These are phyloP conservation scores for Elanoides forficatus DNA, from an alignment of 2,113 vertebrate genomes.

Conservation along the genomic window DNA sequence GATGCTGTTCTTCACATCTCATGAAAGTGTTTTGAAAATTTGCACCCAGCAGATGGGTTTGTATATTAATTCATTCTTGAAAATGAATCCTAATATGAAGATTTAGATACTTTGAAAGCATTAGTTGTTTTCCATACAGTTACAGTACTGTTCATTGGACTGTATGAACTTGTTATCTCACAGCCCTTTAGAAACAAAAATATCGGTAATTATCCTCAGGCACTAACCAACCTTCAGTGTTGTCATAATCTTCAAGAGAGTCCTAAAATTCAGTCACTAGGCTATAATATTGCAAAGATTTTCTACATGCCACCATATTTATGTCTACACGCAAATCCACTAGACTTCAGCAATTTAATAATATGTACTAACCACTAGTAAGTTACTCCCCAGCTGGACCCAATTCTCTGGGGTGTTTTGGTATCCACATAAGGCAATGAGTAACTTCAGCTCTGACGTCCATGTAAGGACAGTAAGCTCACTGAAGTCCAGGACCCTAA, in stretches of 20 bases:
- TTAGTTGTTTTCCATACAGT: background rate
- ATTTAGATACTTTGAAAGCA: background rate
- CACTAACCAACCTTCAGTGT: background rate
- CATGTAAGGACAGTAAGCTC: background rate
- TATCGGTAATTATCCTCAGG: background rate
- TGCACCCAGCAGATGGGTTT: background rate
- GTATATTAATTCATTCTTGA: background rate
- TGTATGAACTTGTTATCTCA: background rate
- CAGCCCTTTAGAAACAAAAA: background rate
- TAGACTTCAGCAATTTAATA: background rate
- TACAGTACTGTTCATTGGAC: background rate
- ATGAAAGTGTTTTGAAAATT: background rate
- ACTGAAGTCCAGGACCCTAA: background rate
- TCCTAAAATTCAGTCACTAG: background rate
- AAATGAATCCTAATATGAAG: background rate
- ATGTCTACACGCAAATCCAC: background rate
- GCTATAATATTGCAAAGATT: background rate
- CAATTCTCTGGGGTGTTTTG: background rate
- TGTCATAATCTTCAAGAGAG: background rate
- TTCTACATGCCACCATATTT: background rate
- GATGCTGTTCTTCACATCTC: fast-evolving
- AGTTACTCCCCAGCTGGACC: background rate
- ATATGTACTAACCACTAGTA: background rate
- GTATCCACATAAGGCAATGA: background rate
- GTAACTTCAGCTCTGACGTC: background rate